Evolutionary conservation across 35 echinoderm and acorn worm species (phyloP).

Genomic region (Lytechinus pictus): DNA sequence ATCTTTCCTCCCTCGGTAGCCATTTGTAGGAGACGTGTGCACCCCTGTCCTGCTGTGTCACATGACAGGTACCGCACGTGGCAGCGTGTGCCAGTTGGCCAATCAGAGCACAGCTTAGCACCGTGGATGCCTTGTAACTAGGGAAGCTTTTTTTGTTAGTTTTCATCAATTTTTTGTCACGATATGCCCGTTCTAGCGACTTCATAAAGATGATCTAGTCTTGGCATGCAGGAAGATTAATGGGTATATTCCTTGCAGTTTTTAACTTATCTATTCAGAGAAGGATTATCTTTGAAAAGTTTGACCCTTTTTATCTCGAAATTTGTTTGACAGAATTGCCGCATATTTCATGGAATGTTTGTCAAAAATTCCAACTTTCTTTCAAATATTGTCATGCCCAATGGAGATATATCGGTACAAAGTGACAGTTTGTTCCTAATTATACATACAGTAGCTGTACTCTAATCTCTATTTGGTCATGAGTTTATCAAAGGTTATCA

Average conservation of each 20-base stretch:
- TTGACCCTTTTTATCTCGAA: neutral
- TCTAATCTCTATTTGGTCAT: too few relatives aligned
- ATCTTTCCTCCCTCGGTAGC: neutral
- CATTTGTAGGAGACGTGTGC: neutral
- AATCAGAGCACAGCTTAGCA: slow-evolving; percentile 24
- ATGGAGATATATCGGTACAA: neutral
- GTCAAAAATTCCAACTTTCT: neutral
- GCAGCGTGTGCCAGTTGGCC: neutral
- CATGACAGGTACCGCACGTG: slow-evolving; percentile 11
- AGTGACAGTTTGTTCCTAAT: neutral
- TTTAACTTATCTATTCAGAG: neutral
- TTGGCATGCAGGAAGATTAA: neutral
- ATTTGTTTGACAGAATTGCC: neutral
- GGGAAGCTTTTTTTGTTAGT: neutral
- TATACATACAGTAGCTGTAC: neutral
- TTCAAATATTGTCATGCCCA: neutral
- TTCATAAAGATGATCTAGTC: neutral
- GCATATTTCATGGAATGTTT: neutral
- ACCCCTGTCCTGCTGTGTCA: neutral
- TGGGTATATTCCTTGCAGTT: neutral
- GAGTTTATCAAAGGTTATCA: neutral
- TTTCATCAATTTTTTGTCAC: neutral
- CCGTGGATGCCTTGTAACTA: slow-evolving; percentile 14
- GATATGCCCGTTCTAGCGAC: neutral
- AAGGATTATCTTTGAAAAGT: neutral